Evolutionary conservation across 2,888 invertebrate genomes (phyloP), one percentile per base, ranked within the genome.

Genomic region (Argyresthia goedartella): DNA sequence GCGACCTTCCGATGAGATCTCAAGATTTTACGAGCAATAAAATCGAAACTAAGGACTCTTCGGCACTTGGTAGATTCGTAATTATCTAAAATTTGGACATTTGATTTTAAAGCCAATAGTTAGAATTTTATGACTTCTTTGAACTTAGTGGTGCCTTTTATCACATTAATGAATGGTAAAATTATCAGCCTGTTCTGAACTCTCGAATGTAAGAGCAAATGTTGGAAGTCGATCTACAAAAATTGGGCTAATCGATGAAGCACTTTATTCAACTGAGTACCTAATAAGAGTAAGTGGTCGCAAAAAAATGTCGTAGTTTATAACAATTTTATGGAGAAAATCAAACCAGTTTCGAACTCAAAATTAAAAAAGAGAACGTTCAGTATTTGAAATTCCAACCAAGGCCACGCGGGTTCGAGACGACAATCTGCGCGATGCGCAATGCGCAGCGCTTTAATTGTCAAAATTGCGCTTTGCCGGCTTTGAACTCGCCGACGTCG

Each of bases 21-120:
- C 81, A 84, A 85, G 80, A 77, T 79, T 85, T 85, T 79, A 86
- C 68, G 73, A 73, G 47, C 77, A 64, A 85, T 86, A 85, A 86
- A 86, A 77, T 59, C 65, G 73, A 81, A 81, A 34, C 50, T 25
- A n/a, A 41, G 39, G 16, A 49, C 16, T 39, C 49, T 8, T 45
- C 39, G 44, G 9, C 25, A 14, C 35, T 25, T 55, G 53, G 53
- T 36, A 55, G 53, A 54, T 56, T 53, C 55, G 67, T 69, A 70
- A 67, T 66, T 62, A 67, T 69, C 73, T 65, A 64, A 73, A 71
- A 79, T 76, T 72, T 70, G 71, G 73, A 76, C 78, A 72, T 73
- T 76, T 79, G 76, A 81, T 82, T 80, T 80, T 77, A 84, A 81
- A 81, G 78, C 73, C 79, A 69, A 81, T 80, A 80, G 75, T 71